A percentile compares a stretch with the other conserved stretches of the same genome.
phyloP scores from a whole-genome alignment of 1,140 invertebrate species.

The Caerostris extrusa region DNA sequence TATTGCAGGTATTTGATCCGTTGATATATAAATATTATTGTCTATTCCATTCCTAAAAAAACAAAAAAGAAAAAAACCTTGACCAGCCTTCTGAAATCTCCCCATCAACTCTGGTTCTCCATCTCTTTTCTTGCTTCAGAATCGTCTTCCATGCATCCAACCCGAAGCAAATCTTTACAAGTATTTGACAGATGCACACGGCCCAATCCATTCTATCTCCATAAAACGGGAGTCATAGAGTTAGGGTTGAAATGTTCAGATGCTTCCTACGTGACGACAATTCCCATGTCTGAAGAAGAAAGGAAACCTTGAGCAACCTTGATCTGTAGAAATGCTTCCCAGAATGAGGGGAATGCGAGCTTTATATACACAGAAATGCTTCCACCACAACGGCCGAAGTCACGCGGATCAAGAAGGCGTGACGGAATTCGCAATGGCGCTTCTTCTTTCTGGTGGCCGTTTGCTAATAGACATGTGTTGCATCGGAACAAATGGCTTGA shows the following conservation, averaged over 20 bases:
- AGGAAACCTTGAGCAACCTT: too few species aligned
- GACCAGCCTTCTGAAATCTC: too few species aligned
- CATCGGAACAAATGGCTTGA: not conserved
- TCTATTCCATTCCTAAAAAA: too few species aligned
- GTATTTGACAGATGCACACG: not conserved
- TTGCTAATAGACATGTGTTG: not conserved
- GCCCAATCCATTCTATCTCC: slow-evolving; percentile 4
- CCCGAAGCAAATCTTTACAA: not conserved
- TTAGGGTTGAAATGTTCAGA: not conserved
- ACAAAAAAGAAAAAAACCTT: too few species aligned
- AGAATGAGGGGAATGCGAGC: not conserved
- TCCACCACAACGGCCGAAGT: not conserved
- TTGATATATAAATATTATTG: too few species aligned
- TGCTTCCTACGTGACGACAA: slow-evolving; percentile 11
- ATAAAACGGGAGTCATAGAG: slow-evolving; percentile 5
- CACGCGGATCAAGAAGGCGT: not conserved
- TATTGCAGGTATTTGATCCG: too few species aligned
- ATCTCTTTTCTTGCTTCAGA: too few species aligned
- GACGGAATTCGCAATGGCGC: slow-evolving; percentile 14
- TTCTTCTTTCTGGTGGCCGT: not conserved
- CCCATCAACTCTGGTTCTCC: too few species aligned
- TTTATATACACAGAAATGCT: not conserved
- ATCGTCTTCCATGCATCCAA: not conserved
- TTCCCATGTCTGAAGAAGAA: slow-evolving; percentile 9
- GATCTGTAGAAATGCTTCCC: not conserved